phyloP scores from a whole-genome alignment of 1,140 invertebrate species.

The Conus ventricosus region DNA sequence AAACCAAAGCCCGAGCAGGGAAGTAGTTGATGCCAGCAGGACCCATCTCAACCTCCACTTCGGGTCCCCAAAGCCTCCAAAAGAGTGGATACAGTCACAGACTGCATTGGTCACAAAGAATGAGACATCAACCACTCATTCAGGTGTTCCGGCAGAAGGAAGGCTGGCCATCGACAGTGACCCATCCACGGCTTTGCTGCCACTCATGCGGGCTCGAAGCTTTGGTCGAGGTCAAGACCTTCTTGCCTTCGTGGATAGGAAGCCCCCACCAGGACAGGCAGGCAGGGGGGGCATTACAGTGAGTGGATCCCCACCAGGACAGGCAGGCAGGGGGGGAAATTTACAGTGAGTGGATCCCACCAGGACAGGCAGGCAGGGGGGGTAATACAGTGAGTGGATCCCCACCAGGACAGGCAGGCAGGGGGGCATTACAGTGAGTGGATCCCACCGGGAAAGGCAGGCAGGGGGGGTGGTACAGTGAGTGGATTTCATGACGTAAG shows the following conservation, averaged over 20 bases:
- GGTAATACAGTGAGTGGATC: too few species aligned
- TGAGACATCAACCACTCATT: background rate
- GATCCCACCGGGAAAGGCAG: too few species aligned
- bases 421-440: background rate
- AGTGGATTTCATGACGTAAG: background rate
- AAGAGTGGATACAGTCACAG: background rate
- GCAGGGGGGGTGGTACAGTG: background rate
- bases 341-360: background rate
- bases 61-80: background rate
- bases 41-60: background rate
- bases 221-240: background rate
- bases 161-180: background rate
- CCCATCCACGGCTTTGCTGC: background rate
- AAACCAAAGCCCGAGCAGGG: background rate
- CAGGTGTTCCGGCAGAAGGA: background rate
- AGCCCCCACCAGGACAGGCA: too few species aligned
- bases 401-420: background rate
- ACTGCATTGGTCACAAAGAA: too few species aligned
- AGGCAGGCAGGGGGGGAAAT: background rate
- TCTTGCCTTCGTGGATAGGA: background rate
- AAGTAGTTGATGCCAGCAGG: background rate
- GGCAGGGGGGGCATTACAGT: too few species aligned
- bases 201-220: background rate
- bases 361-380: too few species aligned
- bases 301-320: too few species aligned